These are phyloP conservation scores for Micrasema longulum DNA, from an alignment of 1,140 invertebrate species.

Conservation along the genomic window DNA sequence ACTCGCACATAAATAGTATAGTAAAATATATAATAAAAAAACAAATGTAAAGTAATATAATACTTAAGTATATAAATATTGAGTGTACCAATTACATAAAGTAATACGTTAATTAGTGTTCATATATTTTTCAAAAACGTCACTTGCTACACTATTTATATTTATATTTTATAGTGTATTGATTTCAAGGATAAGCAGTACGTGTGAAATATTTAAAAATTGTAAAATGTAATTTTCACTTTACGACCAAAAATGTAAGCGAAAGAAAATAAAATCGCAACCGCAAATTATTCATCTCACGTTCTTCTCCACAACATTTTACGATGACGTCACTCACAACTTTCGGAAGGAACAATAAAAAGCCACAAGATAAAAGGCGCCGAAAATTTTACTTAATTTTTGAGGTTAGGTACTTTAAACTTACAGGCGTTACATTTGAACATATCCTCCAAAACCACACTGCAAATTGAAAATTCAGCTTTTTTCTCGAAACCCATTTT, in stretches of 20 bases:
- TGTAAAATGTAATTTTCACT: background rate
- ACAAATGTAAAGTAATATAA: too few relatives aligned
- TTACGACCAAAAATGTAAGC: slow-evolving; percentile 17
- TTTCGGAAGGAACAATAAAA: slow-evolving; percentile 39
- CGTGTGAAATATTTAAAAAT: too few relatives aligned
- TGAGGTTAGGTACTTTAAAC: slow-evolving; percentile 24
- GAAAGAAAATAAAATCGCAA: slow-evolving; percentile 20
- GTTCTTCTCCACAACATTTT: slow-evolving; percentile 17
- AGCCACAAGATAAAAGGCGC: slow-evolving; percentile 34
- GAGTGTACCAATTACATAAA: too few relatives aligned
- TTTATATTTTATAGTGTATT: too few relatives aligned
- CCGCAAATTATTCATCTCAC: slow-evolving; percentile 41
- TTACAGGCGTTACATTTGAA: background rate
- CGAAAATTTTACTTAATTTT: slow-evolving; percentile 31
- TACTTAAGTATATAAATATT: too few relatives aligned
- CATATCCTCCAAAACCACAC: slow-evolving; percentile 13
- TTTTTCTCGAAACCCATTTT: background rate
- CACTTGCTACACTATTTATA: too few relatives aligned
- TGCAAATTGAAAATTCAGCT: slow-evolving; percentile 26
- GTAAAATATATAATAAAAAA: too few relatives aligned
- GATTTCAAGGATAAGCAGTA: too few relatives aligned
- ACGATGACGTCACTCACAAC: slow-evolving; percentile 24
- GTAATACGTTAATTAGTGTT: too few relatives aligned
- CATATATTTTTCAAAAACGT: too few relatives aligned
- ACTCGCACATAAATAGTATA: too few relatives aligned